Evolutionary conservation across 2,113 vertebrate genomes (phyloP).

Genomic region (Platycercus adscitus): DNA sequence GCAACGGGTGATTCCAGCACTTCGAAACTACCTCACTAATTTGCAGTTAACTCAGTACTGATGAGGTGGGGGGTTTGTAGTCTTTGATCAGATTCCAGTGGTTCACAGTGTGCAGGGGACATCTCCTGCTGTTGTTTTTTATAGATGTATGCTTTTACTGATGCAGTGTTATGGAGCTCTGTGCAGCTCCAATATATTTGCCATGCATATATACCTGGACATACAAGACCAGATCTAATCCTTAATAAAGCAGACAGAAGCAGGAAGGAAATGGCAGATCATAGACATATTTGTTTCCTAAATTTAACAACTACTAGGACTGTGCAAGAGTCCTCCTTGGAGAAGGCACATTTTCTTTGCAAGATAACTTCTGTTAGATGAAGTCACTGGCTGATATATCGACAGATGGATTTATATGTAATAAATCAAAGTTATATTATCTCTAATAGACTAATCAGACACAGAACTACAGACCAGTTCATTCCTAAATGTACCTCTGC

Average conservation of each 20-base stretch:
- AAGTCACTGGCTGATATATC: not conserved
- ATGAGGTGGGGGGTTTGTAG: not conserved
- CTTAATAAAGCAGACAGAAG: not conserved
- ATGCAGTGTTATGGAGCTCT: not conserved
- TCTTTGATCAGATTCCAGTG: not conserved
- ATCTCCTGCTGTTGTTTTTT: not conserved
- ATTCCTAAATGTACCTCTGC: not conserved
- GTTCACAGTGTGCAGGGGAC: not conserved
- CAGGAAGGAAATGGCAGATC: not conserved
- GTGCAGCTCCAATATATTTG: not conserved
- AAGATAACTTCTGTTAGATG: not conserved
- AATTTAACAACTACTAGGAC: not conserved
- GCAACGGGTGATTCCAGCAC: not conserved
- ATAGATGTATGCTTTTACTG: not conserved
- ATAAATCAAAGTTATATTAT: conserved; percentile 12
- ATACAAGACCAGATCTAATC: not conserved
- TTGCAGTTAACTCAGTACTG: not conserved
- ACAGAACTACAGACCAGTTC: not conserved
- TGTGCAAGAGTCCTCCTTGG: not conserved
- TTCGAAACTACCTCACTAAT: not conserved
- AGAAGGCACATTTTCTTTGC: not conserved
- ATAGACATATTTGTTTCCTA: not conserved
- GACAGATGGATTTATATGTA: conserved; percentile 16
- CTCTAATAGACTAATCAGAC: not conserved
- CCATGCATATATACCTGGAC: rapidly evolving